Conservation (phyloP, 1,140 invertebrate species). For the Sitodiplosis mosellana region DNA sequence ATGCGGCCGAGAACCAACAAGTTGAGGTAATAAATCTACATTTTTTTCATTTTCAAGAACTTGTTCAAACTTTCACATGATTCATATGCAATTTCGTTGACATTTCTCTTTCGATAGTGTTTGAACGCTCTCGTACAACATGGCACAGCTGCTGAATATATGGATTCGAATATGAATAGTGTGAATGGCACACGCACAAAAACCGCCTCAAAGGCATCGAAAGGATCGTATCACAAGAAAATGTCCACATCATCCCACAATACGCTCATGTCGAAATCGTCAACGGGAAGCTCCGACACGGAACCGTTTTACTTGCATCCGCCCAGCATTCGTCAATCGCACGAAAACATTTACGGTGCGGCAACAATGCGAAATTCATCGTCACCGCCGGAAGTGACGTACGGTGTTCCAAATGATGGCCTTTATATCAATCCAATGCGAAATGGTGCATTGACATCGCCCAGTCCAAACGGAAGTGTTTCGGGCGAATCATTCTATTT, state of each 20-base stretch:
- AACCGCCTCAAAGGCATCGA: constrained; percentile 1
- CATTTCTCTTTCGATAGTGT: constrained; percentile 31
- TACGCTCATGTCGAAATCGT: constrained; percentile 23
- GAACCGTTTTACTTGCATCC: constrained; percentile 58
- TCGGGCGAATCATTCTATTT: constrained; percentile 61
- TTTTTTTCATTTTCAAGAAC: constrained; percentile 1
- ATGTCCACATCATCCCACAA: constrained; percentile 12
- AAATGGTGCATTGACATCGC: constrained; percentile 20
- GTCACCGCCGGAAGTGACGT: constrained; percentile 24
- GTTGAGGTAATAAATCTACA: constrained; percentile 42
- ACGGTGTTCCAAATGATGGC: constrained; percentile 45
- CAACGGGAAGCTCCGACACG: constrained; percentile 22
- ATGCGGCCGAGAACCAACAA: constrained; percentile 76
- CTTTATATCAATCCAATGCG: constrained; percentile 67
- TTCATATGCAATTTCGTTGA: background rate
- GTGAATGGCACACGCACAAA: constrained; percentile 11
- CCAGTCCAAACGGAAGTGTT: constrained; percentile 20
- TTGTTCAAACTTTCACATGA: too few species aligned
- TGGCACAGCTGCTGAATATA: constrained; percentile 42
- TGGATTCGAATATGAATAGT: constrained; percentile 24
- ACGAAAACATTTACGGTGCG: constrained; percentile 9
- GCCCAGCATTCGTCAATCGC: constrained; percentile 25
- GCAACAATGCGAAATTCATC: constrained; percentile 17
- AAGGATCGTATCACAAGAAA: constrained; percentile 7
- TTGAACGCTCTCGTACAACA: constrained; percentile 57